phyloP scores from a whole-genome alignment of 2,888 invertebrate species.

The Gerris lacustris region DNA sequence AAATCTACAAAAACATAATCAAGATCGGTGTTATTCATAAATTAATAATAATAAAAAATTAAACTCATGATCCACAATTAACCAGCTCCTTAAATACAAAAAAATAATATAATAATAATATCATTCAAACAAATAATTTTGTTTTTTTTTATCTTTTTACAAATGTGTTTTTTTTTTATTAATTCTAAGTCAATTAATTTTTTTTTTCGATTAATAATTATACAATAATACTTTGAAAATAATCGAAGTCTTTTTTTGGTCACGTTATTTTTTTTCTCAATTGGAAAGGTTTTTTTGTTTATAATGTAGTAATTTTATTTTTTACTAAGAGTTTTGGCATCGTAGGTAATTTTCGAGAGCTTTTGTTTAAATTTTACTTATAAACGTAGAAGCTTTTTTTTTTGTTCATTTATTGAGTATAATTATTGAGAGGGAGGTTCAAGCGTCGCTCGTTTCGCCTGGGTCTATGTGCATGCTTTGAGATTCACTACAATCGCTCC shows the following conservation, averaged over 20 bases:
- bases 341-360: too few species aligned
- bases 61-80: neutral
- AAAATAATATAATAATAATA: neutral
- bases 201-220: neutral
- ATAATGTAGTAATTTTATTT: neutral
- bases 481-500: conserved; percentile 2
- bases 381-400: too few species aligned
- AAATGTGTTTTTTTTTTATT: too few species aligned
- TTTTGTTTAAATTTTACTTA: too few species aligned
- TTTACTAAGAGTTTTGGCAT: too few species aligned
- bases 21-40: too few species aligned
- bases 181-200: too few species aligned
- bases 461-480: conserved; percentile 1
- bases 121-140: too few species aligned
- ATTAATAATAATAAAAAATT: too few species aligned
- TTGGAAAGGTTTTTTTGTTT: neutral
- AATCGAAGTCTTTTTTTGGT: too few species aligned
- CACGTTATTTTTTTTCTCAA: neutral
- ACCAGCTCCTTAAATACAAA: neutral
- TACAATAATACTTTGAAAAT: neutral
- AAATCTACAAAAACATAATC: too few species aligned
- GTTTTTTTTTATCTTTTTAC: too few species aligned
- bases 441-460: neutral
- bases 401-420: neutral
- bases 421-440: neutral